These are phyloP conservation scores for Conus betulinus DNA, from an alignment of 1,140 invertebrate genomes.

Conservation along the genomic window DNA sequence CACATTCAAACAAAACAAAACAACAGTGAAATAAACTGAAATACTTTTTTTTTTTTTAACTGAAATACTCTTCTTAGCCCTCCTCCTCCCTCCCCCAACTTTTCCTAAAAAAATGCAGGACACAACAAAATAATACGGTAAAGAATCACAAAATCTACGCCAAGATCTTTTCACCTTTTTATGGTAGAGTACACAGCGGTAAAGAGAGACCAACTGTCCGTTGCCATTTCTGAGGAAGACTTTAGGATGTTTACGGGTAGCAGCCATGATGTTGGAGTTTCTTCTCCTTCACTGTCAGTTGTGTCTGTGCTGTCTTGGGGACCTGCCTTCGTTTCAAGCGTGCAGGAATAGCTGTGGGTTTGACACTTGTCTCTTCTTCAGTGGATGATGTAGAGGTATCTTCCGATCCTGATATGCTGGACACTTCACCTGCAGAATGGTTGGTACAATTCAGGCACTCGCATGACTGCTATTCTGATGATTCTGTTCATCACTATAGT, in stretches of 20 bases:
- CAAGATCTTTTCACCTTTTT: slow-evolving; percentile 62
- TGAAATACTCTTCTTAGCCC: no score
- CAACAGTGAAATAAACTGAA: no score
- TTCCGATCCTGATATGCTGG: slow-evolving; percentile 86
- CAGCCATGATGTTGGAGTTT: slow-evolving; percentile 29
- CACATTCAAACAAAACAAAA: no score
- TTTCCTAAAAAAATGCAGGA: no score
- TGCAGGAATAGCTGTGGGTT: slow-evolving; percentile 76
- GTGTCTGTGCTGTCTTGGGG: slow-evolving; percentile 33
- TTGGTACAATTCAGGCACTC: no score
- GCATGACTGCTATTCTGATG: no score
- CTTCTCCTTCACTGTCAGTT: slow-evolving; percentile 55
- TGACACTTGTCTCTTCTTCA: slow-evolving; percentile 41
- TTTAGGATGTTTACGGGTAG: slow-evolving; percentile 77
- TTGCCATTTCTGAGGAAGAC: slow-evolving; percentile 84
- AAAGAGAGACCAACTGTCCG: slow-evolving; percentile 84
- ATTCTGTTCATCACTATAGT: no score
- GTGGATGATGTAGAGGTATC: slow-evolving; percentile 81
- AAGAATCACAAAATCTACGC: no score
- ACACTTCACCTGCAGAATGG: slow-evolving; percentile 80
- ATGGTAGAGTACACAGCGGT: slow-evolving; percentile 80
- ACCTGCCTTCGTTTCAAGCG: slow-evolving; percentile 1
- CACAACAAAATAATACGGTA: no score
- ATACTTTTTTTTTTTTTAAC: no score
- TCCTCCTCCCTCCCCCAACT: no score